Percentiles rank a stretch among this genome's conserved stretches.
phyloP scores from a whole-genome alignment of 2,888 invertebrate genomes.

The Caenorhabditis macrosperma region DNA sequence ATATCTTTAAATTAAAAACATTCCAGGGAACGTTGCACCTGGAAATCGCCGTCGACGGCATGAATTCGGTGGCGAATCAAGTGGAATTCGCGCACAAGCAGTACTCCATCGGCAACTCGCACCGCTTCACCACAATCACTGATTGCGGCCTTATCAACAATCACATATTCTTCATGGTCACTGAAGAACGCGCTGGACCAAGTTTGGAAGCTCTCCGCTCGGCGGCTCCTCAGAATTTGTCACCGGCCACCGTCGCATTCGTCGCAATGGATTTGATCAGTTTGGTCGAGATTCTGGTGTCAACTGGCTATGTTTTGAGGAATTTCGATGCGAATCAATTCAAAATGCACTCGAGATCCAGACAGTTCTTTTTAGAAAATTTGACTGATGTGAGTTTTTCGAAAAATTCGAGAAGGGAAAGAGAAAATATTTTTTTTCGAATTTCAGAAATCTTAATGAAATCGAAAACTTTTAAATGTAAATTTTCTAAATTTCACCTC shows the following conservation, averaged over 20 bases:
- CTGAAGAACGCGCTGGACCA: conserved; percentile 28
- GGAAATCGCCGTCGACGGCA: conserved; percentile 21
- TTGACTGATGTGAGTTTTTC: conserved; percentile 30
- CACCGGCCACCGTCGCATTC: conserved; percentile 20
- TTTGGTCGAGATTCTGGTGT: conserved; percentile 15
- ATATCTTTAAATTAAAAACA: background rate
- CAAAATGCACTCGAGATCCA: conserved; percentile 34
- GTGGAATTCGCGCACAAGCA: conserved; percentile 35
- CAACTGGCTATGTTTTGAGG: conserved; percentile 29
- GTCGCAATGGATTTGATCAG: conserved; percentile 39
- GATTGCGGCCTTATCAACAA: conserved; percentile 36
- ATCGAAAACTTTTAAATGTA: no score
- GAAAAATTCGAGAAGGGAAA: conserved; percentile 18
- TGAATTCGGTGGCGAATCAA: background rate
- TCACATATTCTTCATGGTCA: conserved; percentile 41
- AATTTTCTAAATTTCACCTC: no score
- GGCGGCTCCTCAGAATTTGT: no score
- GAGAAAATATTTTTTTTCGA: no score
- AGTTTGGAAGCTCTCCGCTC: background rate
- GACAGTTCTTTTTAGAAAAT: conserved; percentile 41
- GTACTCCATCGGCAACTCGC: conserved; percentile 32
- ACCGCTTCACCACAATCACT: conserved; percentile 30
- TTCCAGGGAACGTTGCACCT: conserved; percentile 44
- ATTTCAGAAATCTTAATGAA: no score
- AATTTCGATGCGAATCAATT: conserved; percentile 44